Evolutionary conservation across 2,888 invertebrate genomes (phyloP), one percentile per base, ranked within the genome.

Genomic region (Chaetogeoica ovagalla): DNA sequence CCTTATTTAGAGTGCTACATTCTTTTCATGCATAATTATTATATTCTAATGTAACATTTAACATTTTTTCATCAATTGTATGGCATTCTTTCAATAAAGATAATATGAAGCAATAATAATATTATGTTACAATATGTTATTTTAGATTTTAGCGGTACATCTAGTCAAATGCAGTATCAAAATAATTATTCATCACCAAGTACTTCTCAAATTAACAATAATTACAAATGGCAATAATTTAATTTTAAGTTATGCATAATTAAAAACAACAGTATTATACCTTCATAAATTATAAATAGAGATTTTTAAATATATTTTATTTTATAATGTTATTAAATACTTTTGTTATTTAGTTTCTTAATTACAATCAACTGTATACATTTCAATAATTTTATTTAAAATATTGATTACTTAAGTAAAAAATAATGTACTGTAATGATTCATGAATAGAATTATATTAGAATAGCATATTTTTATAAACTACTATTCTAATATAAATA

Each of bases 281-380:
- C 5, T 60, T 9, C 21, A 13, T 60, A 23, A 23, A 21, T 59
- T 7, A 62, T 52, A 9, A 60, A 21, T 23, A 68, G 13, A 60
- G n/a, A 21, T 48, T 48, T n/a, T 43, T 9, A 43, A 43, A 43
- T 43, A 43, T 43, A 2, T 21, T 60, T 77, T 57, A 8, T 55
- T 62, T 69, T 63, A 60, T 59, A 48, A 68, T 76, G 48, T 68
- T 69, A 55, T 55, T 69, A 43, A 71, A 71, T 60, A 62, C 23
- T 55, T 55, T 71, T 71, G 79, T 79, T 79, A 71, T 79, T 71
- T 79, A 79, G 79, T 70, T 79, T 66, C 39, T 79, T 63, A 63
- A 71, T 39, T 70, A 21, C 23, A 63, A 79, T 62, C 23, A 55
- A 79, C 60, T 76, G 62, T 74, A 43, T 66, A 65, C 3, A 48